These are phyloP conservation scores for Rhabdornis inornatus DNA, from an alignment of 2,113 vertebrate species.

Conservation along the genomic window DNA sequence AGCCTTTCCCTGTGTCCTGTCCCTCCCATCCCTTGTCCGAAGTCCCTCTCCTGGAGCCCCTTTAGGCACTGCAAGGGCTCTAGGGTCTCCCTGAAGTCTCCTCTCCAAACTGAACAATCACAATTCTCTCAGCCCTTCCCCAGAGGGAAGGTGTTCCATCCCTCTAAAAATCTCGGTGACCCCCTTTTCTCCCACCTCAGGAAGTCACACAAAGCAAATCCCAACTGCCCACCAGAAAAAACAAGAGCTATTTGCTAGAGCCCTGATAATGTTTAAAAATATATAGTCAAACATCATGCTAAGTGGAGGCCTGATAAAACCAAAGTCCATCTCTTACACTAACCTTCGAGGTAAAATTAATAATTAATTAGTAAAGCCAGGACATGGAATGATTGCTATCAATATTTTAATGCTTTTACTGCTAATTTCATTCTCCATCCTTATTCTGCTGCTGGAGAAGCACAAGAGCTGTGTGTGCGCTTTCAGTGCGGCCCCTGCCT, in stretches of 20 bases:
- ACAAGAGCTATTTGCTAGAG: slow-evolving; percentile 45
- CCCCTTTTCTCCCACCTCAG: neutral
- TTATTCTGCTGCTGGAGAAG: slow-evolving; percentile 44
- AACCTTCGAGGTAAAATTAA: slow-evolving; percentile 92
- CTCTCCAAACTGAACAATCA: neutral
- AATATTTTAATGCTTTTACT: slow-evolving; percentile 87
- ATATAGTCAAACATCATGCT: slow-evolving; percentile 64
- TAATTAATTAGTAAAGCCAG: slow-evolving; percentile 87
- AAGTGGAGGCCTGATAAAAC: slow-evolving; percentile 73
- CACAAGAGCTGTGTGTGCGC: slow-evolving; percentile 44
- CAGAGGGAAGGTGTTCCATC: neutral
- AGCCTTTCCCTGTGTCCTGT: neutral
- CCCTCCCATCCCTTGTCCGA: neutral
- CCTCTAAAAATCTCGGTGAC: neutral
- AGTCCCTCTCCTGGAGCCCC: neutral
- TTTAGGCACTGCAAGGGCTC: neutral
- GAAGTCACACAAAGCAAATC: slow-evolving; percentile 56
- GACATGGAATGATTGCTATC: slow-evolving; percentile 86
- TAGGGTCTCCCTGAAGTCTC: neutral
- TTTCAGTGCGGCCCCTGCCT: neutral
- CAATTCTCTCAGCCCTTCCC: neutral
- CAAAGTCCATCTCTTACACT: slow-evolving; percentile 75
- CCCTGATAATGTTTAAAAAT: slow-evolving; percentile 49
- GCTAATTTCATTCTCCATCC: slow-evolving; percentile 74
- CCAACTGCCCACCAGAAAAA: slow-evolving; percentile 25